Conservation (phyloP, 2,113 vertebrate genomes). For the Atlantisia rogersi region DNA sequence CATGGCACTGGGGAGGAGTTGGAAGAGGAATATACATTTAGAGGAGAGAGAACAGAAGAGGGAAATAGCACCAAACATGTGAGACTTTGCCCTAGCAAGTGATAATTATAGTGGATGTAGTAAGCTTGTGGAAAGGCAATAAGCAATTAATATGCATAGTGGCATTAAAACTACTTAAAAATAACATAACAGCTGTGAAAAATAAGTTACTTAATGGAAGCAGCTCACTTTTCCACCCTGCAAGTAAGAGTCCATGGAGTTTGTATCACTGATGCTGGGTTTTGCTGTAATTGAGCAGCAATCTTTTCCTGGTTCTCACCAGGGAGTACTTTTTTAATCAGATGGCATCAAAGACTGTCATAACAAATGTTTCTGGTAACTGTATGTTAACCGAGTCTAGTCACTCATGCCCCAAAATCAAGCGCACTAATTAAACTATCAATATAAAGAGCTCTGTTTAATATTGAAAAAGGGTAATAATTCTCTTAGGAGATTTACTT, state of each 20-base stretch:
- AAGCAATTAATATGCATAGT: conserved; percentile 67
- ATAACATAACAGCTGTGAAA: conserved; percentile 75
- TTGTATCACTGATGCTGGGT: neutral
- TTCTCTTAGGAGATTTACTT: neutral
- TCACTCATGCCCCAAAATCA: neutral
- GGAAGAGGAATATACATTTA: neutral
- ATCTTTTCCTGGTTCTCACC: neutral
- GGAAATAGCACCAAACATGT: conserved; percentile 12
- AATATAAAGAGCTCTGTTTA: neutral
- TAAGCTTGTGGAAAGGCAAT: conserved; percentile 58
- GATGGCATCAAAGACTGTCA: neutral
- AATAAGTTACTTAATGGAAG: conserved; percentile 69
- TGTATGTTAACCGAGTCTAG: neutral
- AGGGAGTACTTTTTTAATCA: neutral
- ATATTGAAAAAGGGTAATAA: neutral
- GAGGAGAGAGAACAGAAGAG: neutral
- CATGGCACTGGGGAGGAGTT: neutral
- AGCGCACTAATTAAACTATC: neutral
- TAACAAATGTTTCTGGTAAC: neutral
- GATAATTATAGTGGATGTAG: conserved; percentile 56
- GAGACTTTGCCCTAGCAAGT: neutral
- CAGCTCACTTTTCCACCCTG: conserved; percentile 56
- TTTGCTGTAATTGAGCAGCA: neutral
- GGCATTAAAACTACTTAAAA: conserved; percentile 73
- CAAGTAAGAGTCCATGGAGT: neutral